Evolutionary conservation across 2,888 invertebrate species (phyloP), one percentile per base, ranked within the genome.

Genomic region (Crossocerus cetratus): DNA sequence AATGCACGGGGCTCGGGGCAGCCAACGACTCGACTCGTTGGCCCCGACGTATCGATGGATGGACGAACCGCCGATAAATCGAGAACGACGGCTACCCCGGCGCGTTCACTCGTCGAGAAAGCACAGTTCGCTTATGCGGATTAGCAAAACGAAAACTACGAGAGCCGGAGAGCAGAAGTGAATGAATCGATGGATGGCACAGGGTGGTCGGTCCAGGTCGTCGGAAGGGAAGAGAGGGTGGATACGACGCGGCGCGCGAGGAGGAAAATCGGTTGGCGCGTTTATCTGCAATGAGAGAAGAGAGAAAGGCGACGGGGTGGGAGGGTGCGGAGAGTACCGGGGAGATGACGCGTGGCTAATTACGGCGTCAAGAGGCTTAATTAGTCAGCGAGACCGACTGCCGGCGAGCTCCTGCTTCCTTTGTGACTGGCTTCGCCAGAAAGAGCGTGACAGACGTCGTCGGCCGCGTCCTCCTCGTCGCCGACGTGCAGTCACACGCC

Each of bases 311-410:
- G 49, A 49, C 14, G 16, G 13, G 16, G 49, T 13, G 49, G 0
- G 14, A 49, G 49, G 13, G 16, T 0, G 49, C 14, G 45, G 49
- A n/a, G 59, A 14, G 44, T 54, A 76, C 72, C 74, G 61, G 58
- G 73, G 32, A 11, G 62, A 82, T 79, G 77, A 79, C 74, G 72
- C 68, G 71, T 74, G 71, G 76, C 76, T 82, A 82, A 82, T 81
- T 81, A 83, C 72, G 54, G 65, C 64, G 71, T 78, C 74, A 70
- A 83, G 81, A 72, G 73, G 74, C 76, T 80, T 83, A 83, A 82
- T 83, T 82, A 82, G 74, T 73, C 78, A 69, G 74, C 75, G 74
- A 77, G 71, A 65, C 56, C 55, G 53, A 73, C 71, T 56, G 78
- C 65, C 69, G 65, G 54, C 42, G 45, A 64, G 60, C 70, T 32